Conservation (phyloP, 2,113 vertebrate species). For the Sciurus niger region DNA sequence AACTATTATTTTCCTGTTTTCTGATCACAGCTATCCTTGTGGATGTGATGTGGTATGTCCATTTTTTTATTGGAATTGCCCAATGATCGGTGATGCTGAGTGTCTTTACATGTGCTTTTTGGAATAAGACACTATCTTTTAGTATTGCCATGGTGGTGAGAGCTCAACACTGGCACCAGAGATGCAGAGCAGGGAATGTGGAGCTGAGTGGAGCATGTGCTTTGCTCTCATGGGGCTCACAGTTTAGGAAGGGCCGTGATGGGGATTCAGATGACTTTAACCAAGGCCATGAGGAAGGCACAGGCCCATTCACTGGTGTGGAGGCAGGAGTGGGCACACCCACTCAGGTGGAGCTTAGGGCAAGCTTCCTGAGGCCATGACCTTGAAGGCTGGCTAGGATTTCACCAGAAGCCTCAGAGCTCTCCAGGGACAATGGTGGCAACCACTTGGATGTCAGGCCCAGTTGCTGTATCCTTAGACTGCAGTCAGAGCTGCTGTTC, state of each 20-base stretch:
- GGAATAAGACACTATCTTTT: background rate
- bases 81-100: background rate
- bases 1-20: background rate
- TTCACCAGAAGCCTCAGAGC: conserved; percentile 41
- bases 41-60: background rate
- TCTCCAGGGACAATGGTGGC: conserved; percentile 14
- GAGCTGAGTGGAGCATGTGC: background rate
- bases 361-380: accelerated
- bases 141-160: background rate
- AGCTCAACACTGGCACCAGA: background rate
- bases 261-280: background rate
- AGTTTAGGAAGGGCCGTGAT: background rate
- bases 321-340: background rate
- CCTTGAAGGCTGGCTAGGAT: background rate
- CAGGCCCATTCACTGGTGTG: too few species aligned
- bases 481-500: background rate
- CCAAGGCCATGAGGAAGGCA: background rate
- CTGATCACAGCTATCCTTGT: background rate
- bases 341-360: background rate
- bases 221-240: background rate
- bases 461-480: background rate
- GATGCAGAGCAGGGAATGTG: background rate
- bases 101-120: background rate
- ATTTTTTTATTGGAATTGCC: background rate
- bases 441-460: background rate